These are phyloP conservation scores for Bos indicus DNA, from an alignment of 2,113 vertebrate genomes.

Conservation along the genomic window DNA sequence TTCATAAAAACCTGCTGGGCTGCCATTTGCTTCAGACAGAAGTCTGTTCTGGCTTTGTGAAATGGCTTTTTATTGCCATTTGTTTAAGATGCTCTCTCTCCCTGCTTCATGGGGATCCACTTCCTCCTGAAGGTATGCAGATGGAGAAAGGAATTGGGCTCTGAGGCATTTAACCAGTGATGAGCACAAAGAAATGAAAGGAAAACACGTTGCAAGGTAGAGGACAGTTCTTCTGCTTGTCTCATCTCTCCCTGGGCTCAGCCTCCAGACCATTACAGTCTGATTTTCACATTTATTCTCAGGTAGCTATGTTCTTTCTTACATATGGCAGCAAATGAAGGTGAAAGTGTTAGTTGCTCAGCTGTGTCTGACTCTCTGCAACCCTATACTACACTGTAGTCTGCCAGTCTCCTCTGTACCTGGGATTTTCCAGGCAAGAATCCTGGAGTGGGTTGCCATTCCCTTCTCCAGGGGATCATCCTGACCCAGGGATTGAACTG, in stretches of 20 bases:
- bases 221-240: neutral
- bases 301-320: neutral
- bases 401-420: neutral
- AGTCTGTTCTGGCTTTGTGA: constrained; percentile 47
- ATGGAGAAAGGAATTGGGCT: neutral
- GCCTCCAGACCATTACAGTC: neutral
- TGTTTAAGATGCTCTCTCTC: constrained; percentile 48
- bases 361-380: neutral
- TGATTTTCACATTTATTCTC: neutral
- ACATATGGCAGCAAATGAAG: neutral
- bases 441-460: neutral
- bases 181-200: neutral
- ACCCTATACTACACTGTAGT: neutral
- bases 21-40: constrained; percentile 70
- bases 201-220: neutral
- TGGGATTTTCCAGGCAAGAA: neutral
- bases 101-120: neutral
- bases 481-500: neutral
- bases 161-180: neutral
- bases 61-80: constrained; percentile 44
- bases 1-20: constrained; percentile 67
- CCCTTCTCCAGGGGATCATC: neutral
- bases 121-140: neutral
- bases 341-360: neutral
- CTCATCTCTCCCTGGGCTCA: neutral